phyloP scores from a whole-genome alignment of 2,113 vertebrate species.

The Terrapene triunguis region DNA sequence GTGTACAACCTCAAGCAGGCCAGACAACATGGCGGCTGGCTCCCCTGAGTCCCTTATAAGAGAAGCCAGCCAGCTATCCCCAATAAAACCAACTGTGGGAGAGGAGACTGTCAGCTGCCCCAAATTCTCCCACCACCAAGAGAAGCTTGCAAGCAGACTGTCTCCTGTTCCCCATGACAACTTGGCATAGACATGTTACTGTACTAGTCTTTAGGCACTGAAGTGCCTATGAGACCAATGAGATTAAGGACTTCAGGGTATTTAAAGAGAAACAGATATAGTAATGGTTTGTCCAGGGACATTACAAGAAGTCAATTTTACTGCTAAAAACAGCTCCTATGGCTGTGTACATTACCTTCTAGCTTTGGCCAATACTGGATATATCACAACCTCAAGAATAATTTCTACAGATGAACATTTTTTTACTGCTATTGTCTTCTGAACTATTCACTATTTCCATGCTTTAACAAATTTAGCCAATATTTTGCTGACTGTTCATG shows the following conservation, averaged over 20 bases:
- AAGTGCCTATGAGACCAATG: background rate
- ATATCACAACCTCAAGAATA: background rate
- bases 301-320: background rate
- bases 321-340: conserved; percentile 15
- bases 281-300: background rate
- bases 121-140: background rate
- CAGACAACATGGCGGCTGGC: background rate
- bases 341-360: background rate
- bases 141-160: background rate
- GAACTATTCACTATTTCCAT: background rate
- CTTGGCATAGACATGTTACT: background rate
- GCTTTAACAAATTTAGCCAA: background rate
- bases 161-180: fast-evolving
- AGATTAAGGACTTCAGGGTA: background rate
- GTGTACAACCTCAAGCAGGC: background rate
- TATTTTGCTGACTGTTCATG: background rate
- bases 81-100: background rate
- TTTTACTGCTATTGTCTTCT: conserved; percentile 12
- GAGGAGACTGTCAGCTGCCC: background rate
- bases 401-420: background rate
- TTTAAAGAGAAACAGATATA: background rate
- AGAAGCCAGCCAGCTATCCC: background rate
- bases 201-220: background rate
- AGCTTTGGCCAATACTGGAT: background rate
- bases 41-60: background rate